Conservation (phyloP, 2,113 vertebrate species). For the Boleophthalmus pectinirostris region DNA sequence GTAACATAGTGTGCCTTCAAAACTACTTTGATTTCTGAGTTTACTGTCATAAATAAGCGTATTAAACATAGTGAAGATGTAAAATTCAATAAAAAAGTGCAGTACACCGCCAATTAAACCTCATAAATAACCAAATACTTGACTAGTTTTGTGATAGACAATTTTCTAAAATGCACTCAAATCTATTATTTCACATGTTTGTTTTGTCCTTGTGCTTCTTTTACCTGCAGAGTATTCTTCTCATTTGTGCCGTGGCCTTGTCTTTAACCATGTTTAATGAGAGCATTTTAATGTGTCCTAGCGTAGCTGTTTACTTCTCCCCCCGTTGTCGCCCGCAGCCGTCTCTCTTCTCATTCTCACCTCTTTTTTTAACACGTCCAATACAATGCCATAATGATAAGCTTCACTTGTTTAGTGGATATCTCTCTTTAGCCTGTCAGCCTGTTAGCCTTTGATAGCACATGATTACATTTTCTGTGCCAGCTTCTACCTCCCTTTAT, state of each 20-base stretch:
- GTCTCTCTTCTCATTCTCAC: not conserved
- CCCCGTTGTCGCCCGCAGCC: not conserved
- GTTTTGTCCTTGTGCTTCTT: slow-evolving; percentile 2
- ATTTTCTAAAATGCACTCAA: not conserved
- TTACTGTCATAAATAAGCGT: no score
- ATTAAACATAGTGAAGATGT: not conserved
- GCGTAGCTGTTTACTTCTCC: slow-evolving; percentile 2
- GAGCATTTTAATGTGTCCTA: slow-evolving; percentile 1
- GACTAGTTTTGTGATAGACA: no score
- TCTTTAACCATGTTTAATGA: not conserved
- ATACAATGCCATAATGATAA: slow-evolving; percentile 1
- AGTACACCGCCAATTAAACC: no score
- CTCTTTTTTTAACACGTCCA: slow-evolving; percentile 14
- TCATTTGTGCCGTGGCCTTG: not conserved
- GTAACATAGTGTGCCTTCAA: no score
- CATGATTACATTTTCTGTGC: slow-evolving; percentile 60
- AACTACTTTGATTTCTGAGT: no score
- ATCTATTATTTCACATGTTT: not conserved
- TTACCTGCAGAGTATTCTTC: not conserved
- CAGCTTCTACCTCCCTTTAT: slow-evolving; percentile 37
- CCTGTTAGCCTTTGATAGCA: slow-evolving; percentile 53
- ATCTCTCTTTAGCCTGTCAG: slow-evolving; percentile 30
- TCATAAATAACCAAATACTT: no score
- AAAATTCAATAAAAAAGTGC: not conserved
- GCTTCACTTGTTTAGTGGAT: slow-evolving; percentile 15